phyloP scores from a whole-genome alignment of 2,797 vertebrate genomes.

The Taenioides sp. region DNA sequence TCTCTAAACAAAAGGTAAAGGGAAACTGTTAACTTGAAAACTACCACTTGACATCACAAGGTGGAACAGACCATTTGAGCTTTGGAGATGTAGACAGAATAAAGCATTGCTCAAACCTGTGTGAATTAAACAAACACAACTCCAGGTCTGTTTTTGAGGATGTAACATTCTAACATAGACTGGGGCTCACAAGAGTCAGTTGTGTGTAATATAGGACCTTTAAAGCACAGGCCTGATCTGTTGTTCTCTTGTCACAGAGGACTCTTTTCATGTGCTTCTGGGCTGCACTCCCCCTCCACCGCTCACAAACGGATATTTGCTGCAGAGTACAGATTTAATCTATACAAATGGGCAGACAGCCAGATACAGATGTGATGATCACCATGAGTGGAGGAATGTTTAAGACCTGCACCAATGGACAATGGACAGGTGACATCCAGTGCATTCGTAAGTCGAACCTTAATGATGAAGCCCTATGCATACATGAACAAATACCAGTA shows the following conservation, averaged over 20 bases:
- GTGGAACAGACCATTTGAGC: no score
- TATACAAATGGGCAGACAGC: neutral
- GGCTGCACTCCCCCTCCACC: neutral
- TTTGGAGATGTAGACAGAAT: no score
- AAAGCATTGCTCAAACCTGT: no score
- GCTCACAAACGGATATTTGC: neutral
- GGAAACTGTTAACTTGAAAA: no score
- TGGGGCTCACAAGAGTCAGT: no score
- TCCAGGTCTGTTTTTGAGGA: no score
- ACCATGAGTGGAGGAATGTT: neutral
- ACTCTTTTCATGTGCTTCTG: neutral
- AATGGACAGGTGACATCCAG: neutral
- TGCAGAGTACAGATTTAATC: neutral
- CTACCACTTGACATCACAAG: no score
- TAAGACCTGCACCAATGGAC: neutral
- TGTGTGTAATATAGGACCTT: no score
- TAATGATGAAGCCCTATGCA: neutral
- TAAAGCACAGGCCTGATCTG: neutral
- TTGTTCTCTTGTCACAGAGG: neutral
- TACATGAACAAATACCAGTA: no score
- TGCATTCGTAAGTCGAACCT: neutral
- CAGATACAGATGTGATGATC: neutral
- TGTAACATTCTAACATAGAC: no score
- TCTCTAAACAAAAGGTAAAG: no score
- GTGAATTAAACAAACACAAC: no score